phyloP scores from a whole-genome alignment of 2,113 vertebrate genomes.

The Anguilla japonica region DNA sequence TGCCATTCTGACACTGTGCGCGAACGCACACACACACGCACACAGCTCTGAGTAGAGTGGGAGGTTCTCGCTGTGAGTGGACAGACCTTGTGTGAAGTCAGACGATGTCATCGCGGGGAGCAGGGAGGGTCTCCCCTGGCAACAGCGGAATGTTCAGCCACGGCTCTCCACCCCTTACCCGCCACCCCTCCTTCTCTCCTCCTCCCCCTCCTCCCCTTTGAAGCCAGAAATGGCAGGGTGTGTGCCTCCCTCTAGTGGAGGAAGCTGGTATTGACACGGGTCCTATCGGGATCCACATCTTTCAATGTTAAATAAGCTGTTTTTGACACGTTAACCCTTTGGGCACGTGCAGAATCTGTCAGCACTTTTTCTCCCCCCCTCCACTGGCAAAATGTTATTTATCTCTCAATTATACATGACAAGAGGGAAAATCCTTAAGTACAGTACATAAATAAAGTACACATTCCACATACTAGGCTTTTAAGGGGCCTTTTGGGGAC shows the following conservation, averaged over 20 bases:
- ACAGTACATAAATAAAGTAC: neutral
- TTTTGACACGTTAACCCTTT: conserved; percentile 71
- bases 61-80: conserved; percentile 46
- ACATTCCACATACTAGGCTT: neutral
- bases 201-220: conserved; percentile 21
- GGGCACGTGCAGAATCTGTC: conserved; percentile 62
- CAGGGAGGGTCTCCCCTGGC: conserved; percentile 54
- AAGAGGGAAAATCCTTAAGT: neutral
- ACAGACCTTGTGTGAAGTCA: conserved; percentile 33
- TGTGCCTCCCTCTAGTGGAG: conserved; percentile 44
- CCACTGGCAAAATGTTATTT: neutral
- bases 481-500: conserved; percentile 35
- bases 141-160: conserved; percentile 58
- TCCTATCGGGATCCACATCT: conserved; percentile 63
- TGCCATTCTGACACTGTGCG: neutral
- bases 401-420: neutral
- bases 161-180: conserved; percentile 32
- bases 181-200: conserved; percentile 20
- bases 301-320: conserved; percentile 72
- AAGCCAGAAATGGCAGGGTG: conserved; percentile 45
- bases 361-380: conserved; percentile 37
- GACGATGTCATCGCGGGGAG: conserved; percentile 56
- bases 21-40: neutral
- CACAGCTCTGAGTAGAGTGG: conserved; percentile 5
- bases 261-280: conserved; percentile 67